Evolutionary conservation across 2,113 vertebrate genomes (phyloP), one percentile per base, ranked within the genome.

Genomic region (Nycticorax nycticorax): DNA sequence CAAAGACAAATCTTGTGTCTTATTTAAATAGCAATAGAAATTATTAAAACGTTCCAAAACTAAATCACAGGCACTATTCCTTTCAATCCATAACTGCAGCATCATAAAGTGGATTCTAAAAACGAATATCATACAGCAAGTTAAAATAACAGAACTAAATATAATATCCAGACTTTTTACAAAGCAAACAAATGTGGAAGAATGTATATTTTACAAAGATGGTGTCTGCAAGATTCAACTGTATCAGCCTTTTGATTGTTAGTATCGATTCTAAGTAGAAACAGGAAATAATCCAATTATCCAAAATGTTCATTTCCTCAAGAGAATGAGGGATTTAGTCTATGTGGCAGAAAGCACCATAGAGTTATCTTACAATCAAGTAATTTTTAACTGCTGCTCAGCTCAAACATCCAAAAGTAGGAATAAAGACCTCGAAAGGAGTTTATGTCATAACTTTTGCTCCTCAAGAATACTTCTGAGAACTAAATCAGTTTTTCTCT

Each of bases 1-100:
- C 79, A 50, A 88, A 95, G 82, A 94, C 71, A 93, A 83, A 95
- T 33, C 52, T 56, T 55, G 47, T 67, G 75, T 92, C 86, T 92
- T 88, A 96, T 73, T 96, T 83, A 86, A 95, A 89, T 79, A 73
- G 79, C 86, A 87, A 82, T 32, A 96, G 86, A 95, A 87, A 93
- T 6, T 16, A 72, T 92, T 88, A 87, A 95, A 82, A 94, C 79
- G 62, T 67, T 76, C 53, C 48, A 66, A 72, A 77, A 59, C 20
- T 50, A 48, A 76, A 32, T 37, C 3, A 3, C 27, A 66, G 39
- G 24, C 32, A 86, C 24, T 53, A n/a, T 27, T 81, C 41, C 30
- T 68, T 84, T 71, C 35, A 60, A 24, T 43, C 10, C 32, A 14
- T 35, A 89, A 95, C 93, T 94, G 96, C 81, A 96, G 18, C 96